These are phyloP conservation scores for Ptilonorhynchus violaceus DNA, from an alignment of 2,113 vertebrate genomes.

Conservation along the genomic window DNA sequence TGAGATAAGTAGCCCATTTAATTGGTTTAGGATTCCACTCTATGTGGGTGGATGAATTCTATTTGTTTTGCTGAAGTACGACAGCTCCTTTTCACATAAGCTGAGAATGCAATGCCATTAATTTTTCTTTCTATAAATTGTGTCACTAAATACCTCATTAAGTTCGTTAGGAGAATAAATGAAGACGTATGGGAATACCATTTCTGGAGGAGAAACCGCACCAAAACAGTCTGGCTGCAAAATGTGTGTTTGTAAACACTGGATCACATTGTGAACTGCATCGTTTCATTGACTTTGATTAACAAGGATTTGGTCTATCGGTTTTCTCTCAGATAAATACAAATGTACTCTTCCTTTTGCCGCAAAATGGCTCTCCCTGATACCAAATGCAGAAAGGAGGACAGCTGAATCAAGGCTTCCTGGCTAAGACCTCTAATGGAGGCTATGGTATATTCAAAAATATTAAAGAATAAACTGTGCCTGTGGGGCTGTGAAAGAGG, in stretches of 20 bases:
- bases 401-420: neutral
- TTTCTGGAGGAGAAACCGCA: neutral
- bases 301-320: neutral
- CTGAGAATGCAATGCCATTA: neutral
- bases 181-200: neutral
- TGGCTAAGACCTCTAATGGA: neutral
- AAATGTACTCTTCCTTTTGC: neutral
- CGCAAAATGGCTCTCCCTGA: neutral
- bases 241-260: neutral
- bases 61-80: neutral
- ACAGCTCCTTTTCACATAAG: neutral
- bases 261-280: neutral
- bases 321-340: neutral
- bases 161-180: neutral
- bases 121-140: neutral
- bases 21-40: neutral
- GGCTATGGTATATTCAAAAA: neutral
- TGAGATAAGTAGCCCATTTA: conserved; percentile 1
- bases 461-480: neutral
- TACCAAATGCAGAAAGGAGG: neutral
- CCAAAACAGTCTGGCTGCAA: neutral
- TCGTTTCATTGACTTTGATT: neutral
- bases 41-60: neutral
- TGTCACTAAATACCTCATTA: neutral
- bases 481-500: neutral